Percentiles rank a stretch among this genome's conserved stretches.
Conservation (phyloP, 2,113 vertebrate genomes). For the Hiodon alosoides region DNA sequence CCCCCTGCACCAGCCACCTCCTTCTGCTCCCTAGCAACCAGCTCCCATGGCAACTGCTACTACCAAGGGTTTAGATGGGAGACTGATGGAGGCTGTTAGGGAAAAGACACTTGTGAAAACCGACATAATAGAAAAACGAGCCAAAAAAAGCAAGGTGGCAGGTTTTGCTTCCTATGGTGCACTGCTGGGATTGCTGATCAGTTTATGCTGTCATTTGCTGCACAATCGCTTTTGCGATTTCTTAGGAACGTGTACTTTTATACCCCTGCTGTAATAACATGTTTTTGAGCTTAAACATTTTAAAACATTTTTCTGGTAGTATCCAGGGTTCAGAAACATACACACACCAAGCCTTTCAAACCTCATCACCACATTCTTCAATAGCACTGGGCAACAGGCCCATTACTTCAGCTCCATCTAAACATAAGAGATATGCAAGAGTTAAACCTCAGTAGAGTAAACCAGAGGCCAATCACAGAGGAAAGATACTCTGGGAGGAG, state of each 20-base stretch:
- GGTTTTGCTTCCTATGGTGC: background rate
- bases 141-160: background rate
- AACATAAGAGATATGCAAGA: background rate
- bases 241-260: background rate
- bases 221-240: background rate
- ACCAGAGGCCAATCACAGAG: too few species aligned
- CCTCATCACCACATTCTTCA: background rate
- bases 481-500: too few species aligned
- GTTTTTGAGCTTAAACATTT: background rate
- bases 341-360: background rate
- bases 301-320: background rate
- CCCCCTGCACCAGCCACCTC: slow-evolving; percentile 30
- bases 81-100: slow-evolving; percentile 2
- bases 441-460: too few species aligned
- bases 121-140: background rate
- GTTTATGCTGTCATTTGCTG: background rate
- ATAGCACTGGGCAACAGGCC: background rate
- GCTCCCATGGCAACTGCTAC: slow-evolving; percentile 61
- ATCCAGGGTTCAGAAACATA: background rate
- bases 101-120: background rate
- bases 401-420: background rate
- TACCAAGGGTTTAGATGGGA: slow-evolving; percentile 35
- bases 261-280: background rate
- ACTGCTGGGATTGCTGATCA: background rate
- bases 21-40: slow-evolving; percentile 56